Evolutionary conservation across 2,888 invertebrate genomes (phyloP), one percentile per base, ranked within the genome.

Genomic region (Tachina lurida): DNA sequence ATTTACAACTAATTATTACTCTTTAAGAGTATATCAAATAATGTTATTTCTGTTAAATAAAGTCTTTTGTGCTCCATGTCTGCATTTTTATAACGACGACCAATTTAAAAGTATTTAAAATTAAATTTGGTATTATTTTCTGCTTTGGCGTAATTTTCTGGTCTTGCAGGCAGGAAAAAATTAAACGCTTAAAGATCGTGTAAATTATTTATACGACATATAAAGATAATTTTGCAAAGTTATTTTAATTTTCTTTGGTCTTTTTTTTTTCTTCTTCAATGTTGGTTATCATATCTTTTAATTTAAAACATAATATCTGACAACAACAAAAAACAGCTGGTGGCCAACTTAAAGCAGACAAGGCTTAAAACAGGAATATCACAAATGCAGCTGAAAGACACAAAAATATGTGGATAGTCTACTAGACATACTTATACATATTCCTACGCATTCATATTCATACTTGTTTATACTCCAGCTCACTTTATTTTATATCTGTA

Each of bases 181-280:
- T 62, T 63, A 71, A 83, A 65, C 10, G 17, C 58, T 71, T 49
- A 58, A 77, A 83, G 83, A 83, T 83, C 77, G 77, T 77, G 83
- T 77, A 77, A 83, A 83, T 77, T 83, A 77, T 77, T 73, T 73
- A 74, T 73, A 74, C 70, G 67, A 56, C 58, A 67, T 60, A 70
- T 43, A 78, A 43, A 81, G 58, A 81, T 79, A 84, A 75, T 80
- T 49, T 68, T 63, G 39, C 52, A 63, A 58, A 85, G 74, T 70
- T 81, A 85, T 85, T 85, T 85, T 81, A 85, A 74, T 81, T 81
- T 74, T 68, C 31, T 41, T 52, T 68, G 17, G 43, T 3, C 22
- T 43, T 19, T 47, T 73, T 19, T 10, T 22, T 58, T 58, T 22
- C 19, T 71, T 19, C 56, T 31, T 31, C 31, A 22, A 31, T 77